Evolutionary conservation across 2,888 invertebrate species (phyloP), one percentile per base, ranked within the genome.

Genomic region (Holacanthella duospinosa): DNA sequence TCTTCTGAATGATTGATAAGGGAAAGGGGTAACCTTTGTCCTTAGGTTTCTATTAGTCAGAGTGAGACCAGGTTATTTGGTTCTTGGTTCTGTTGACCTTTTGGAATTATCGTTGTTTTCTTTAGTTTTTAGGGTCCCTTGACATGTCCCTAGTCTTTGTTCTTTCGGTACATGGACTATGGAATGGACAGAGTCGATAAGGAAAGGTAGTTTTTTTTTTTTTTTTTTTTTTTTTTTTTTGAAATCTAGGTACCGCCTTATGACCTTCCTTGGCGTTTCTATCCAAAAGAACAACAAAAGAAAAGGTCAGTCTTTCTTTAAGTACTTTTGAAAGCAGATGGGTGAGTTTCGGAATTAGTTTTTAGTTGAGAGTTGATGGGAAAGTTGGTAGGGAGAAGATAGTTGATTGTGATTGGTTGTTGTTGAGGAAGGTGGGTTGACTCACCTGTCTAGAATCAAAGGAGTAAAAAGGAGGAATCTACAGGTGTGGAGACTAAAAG

Each of bases 21-120:
- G 48, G 48, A 48, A 48, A 48, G 48, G 48, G 48, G 48, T 48
- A n/a, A 21, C 19, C 48, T 21, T 48, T 48, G 19, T 48, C n/a
- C 48, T 16, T 36, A 36, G 9, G 36, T 36, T 36, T 36, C 36
- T 16, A 36, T 36, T 36, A 36, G 36, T 36, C 36, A 36, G 6
- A 12, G 9, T 36, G 16, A n/a, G n/a, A n/a, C 36, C 6, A 36
- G 36, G 36, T 12, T 16, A 36, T n/a, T n/a, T n/a, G n/a, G n/a
- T n/a, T n/a, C n/a, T n/a, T n/a, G n/a, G n/a, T n/a, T n/a, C n/a
- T n/a, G n/a, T n/a, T n/a, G n/a, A n/a, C n/a, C n/a, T n/a, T n/a
- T n/a, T n/a, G n/a, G n/a, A n/a, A n/a, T n/a, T n/a, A n/a, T n/a
- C n/a, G n/a, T n/a, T n/a, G n/a, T n/a, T n/a, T n/a, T n/a, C n/a